Conservation (phyloP, 1,140 invertebrate genomes). For the Euwallacea similis region DNA sequence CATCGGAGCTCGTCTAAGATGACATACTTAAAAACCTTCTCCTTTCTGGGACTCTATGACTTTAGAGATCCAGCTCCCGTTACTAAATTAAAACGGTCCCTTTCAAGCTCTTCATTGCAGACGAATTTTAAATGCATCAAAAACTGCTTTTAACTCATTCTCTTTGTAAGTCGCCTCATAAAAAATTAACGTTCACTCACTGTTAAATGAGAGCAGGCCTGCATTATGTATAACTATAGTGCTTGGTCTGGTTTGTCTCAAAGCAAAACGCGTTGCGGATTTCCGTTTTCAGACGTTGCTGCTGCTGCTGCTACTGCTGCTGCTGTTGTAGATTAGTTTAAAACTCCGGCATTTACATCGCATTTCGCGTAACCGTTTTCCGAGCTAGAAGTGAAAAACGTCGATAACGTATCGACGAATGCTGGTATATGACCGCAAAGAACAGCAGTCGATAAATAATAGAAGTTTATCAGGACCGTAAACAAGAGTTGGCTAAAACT, state of each 20-base stretch:
- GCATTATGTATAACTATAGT: too few relatives aligned
- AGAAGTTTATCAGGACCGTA: slow-evolving; percentile 7
- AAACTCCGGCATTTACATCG: not conserved
- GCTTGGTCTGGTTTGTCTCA: not conserved
- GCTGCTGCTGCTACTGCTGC: not conserved
- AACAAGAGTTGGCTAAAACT: slow-evolving; percentile 16
- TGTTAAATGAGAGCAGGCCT: too few relatives aligned
- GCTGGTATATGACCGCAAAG: not conserved
- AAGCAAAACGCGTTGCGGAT: not conserved
- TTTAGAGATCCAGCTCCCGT: too few relatives aligned
- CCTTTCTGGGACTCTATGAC: too few relatives aligned
- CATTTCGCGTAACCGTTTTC: not conserved
- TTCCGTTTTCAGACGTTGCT: not conserved
- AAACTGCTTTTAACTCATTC: too few relatives aligned
- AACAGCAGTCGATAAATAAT: slow-evolving; percentile 2
- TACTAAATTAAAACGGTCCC: too few relatives aligned
- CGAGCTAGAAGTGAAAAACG: not conserved
- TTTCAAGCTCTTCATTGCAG: too few relatives aligned
- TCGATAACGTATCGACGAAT: not conserved
- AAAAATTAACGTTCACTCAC: too few relatives aligned
- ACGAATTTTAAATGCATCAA: too few relatives aligned
- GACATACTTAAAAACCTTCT: too few relatives aligned
- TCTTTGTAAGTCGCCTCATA: too few relatives aligned
- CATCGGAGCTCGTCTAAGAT: too few relatives aligned
- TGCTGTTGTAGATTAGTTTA: not conserved